phyloP scores from a whole-genome alignment of 2,797 vertebrate species.

The Lacerta agilis region DNA sequence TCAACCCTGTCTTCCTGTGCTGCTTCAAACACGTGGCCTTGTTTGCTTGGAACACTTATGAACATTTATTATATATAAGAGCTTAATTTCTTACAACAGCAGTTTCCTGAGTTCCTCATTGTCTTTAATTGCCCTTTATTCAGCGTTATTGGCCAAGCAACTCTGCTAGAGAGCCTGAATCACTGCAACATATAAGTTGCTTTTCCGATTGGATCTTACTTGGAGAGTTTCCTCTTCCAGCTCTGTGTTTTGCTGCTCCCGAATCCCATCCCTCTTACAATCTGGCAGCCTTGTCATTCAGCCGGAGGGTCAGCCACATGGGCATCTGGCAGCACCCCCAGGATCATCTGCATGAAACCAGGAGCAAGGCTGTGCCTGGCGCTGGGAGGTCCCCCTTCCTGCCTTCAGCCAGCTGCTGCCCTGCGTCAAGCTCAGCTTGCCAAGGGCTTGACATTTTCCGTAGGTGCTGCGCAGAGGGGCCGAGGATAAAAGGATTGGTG shows the following conservation, averaged over 20 bases:
- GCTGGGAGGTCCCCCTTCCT: fast-evolving
- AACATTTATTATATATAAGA: too few relatives aligned
- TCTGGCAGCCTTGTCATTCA: fast-evolving
- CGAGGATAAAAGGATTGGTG: constrained; percentile 48
- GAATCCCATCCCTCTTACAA: fast-evolving
- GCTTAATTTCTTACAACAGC: too few relatives aligned
- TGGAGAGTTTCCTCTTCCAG: not conserved
- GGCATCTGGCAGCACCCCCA: not conserved
- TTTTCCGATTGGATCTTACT: not conserved
- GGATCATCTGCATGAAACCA: not conserved
- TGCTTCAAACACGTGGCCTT: too few relatives aligned
- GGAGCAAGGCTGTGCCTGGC: fast-evolving
- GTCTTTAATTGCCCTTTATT: not conserved
- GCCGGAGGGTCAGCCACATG: not conserved
- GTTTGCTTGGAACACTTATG: too few relatives aligned
- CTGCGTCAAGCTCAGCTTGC: not conserved
- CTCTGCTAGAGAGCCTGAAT: too few relatives aligned
- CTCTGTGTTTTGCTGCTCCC: not conserved
- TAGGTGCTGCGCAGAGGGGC: not conserved
- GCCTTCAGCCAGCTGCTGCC: not conserved
- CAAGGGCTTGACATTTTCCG: constrained; percentile 38
- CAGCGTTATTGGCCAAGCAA: not conserved
- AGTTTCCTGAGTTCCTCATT: not conserved
- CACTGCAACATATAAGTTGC: too few relatives aligned
- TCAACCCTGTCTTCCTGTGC: too few relatives aligned